A percentile compares a stretch with the other conserved stretches of the same genome.
Conservation (phyloP, 2,113 vertebrate genomes). For the Pterophyllum scalare region DNA sequence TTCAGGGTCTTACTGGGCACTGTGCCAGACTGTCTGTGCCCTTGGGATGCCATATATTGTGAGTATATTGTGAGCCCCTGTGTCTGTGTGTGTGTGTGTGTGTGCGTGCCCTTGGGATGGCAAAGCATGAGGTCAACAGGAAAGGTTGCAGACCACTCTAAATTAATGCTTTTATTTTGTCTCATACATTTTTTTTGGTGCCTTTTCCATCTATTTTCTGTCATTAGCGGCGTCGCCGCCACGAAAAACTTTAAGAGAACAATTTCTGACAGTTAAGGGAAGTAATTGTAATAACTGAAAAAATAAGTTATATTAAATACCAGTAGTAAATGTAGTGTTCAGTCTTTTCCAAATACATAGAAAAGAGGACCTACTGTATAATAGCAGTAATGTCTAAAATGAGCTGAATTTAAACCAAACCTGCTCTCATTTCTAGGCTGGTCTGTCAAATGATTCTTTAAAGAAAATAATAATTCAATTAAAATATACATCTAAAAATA, state of each 20-base stretch:
- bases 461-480: background rate
- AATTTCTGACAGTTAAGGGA: too few relatives aligned
- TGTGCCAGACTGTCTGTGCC: slow-evolving; percentile 55
- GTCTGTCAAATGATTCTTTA: background rate
- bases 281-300: background rate
- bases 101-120: slow-evolving; percentile 47
- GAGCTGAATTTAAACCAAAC: background rate
- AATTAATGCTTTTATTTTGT: slow-evolving; percentile 53
- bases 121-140: slow-evolving; percentile 24
- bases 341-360: background rate
- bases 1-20: slow-evolving; percentile 69
- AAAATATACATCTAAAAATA: fast-evolving
- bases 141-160: slow-evolving; percentile 14
- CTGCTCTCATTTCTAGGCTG: background rate
- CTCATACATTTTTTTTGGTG: background rate
- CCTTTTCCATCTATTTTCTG: background rate
- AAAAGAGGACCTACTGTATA: background rate
- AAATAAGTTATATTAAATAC: background rate
- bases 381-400: background rate
- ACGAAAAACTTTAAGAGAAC: too few relatives aligned
- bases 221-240: background rate
- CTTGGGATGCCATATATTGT: slow-evolving; percentile 52
- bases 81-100: slow-evolving; percentile 1
- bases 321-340: background rate
- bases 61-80: slow-evolving; percentile 2